Evolutionary conservation across 2,888 invertebrate genomes (phyloP).

Genomic region (Prionchulus punctatus): DNA sequence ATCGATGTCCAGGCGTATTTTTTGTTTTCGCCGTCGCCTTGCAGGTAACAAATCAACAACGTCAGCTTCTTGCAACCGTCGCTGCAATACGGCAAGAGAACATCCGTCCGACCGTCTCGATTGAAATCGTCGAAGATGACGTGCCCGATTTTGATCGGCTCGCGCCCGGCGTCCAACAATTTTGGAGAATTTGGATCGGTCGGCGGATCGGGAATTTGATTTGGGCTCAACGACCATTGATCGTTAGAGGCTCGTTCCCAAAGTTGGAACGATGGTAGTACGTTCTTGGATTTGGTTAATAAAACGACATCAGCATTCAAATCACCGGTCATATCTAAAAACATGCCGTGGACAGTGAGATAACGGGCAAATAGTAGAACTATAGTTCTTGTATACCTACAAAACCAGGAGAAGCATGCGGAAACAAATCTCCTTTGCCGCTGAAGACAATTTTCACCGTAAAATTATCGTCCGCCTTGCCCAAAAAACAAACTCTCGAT

Average conservation of each 20-base stretch:
- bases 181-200: not conserved
- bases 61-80: no score
- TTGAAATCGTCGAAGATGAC: conserved; percentile 9
- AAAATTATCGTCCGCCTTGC: not conserved
- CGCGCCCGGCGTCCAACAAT: not conserved
- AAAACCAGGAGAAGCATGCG: not conserved
- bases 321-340: conserved; percentile 2
- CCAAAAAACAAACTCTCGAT: not conserved
- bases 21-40: no score
- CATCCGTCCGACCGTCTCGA: conserved; percentile 6
- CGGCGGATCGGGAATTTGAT: not conserved
- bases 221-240: not conserved
- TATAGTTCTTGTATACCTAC: not conserved
- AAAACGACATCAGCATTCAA: not conserved
- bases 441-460: not conserved
- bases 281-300: not conserved
- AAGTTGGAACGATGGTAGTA: not conserved
- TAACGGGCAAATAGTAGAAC: not conserved
- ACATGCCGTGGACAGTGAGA: no score
- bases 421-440: not conserved
- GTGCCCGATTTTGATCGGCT: conserved; percentile 1
- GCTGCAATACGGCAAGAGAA: conserved; percentile 4
- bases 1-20: no score
- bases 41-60: no score
- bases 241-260: not conserved